Evolutionary conservation across 2,888 invertebrate genomes (phyloP).

Genomic region (Camponotus fellah): DNA sequence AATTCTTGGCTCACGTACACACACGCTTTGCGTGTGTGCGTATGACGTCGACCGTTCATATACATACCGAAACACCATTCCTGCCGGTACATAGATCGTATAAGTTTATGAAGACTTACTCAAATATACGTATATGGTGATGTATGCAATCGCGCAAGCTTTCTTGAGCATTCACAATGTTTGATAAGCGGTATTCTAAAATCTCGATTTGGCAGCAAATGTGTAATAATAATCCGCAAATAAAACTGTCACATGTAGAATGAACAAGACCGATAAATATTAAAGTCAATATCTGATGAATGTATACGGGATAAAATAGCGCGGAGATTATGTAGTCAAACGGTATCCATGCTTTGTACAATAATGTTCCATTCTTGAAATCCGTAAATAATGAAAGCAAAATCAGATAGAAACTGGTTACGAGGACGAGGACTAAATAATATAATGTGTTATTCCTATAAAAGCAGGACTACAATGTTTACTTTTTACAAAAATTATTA

Average conservation of each 20-base stretch:
- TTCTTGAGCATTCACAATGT: background rate
- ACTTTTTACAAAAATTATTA: background rate
- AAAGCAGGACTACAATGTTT: background rate
- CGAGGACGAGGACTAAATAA: background rate
- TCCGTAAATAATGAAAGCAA: conserved; percentile 12
- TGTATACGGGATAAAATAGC: conserved; percentile 39
- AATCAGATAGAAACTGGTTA: background rate
- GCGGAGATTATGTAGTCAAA: conserved; percentile 18
- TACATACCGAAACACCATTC: too few species aligned
- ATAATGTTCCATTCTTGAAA: background rate
- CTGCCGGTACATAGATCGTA: background rate
- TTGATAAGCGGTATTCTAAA: conserved; percentile 57
- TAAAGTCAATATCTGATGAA: conserved; percentile 46
- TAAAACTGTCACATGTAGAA: conserved; percentile 72
- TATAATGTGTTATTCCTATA: conserved; percentile 24
- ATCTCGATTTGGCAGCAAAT: conserved; percentile 77
- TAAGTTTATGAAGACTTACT: conserved; percentile 35
- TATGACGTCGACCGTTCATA: too few species aligned
- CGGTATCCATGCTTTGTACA: conserved; percentile 55
- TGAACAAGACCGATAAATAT: conserved; percentile 24
- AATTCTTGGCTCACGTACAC: too few species aligned
- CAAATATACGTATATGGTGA: conserved; percentile 51
- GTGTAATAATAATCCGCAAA: conserved; percentile 72
- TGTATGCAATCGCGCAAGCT: conserved; percentile 34
- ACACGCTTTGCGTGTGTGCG: too few species aligned